Evolutionary conservation across 2,888 invertebrate species (phyloP), one percentile per base, ranked within the genome.

Genomic region (Rhagium mordax): DNA sequence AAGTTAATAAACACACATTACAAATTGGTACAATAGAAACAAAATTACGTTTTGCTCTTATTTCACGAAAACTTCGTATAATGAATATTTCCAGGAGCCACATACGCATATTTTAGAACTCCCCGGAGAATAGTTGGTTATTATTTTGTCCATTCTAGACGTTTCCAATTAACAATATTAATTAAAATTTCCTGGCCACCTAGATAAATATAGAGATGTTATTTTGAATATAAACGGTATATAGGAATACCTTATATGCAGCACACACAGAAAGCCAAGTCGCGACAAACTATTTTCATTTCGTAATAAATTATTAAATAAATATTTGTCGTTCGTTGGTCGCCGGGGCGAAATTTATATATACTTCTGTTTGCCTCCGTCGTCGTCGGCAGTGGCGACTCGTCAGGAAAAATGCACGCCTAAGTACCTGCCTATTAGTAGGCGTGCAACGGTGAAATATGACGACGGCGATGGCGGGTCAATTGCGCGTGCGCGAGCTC

Each of bases 111-210:
- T 79, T 79, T 82, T 73, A 79, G 79, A 81, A 82, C 79, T 81
- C 81, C 77, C 78, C 53, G 49, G 78, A 70, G 83, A 79, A 82
- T 79, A 79, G 80, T 78, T 79, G 78, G 79, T 81, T 84, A 83
- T 84, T 83, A 84, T 84, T 84, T 82, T 81, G 82, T 84, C 81
- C 82, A 82, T 83, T 78, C 83, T 81, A 81, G 84, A 82, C 82
- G 83, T 82, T 84, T 84, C 84, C 84, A 84, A 85, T 85, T 85
- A 85, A 84, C 84, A 81, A 84, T 85, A 84, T 85, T 84, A 85
- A 85, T 85, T 85, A 84, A 85, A 84, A 85, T 85, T 84, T 85
- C 84, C 83, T 81, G 82, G 80, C 82, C 82, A 84, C 84, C 84
- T 84, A 84, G 83, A 84, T 82, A 85, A 85, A 84, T 84, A 84